Percentiles rank a stretch among this genome's conserved stretches.
Evolutionary conservation across 2,113 vertebrate species (phyloP).

Genomic region (Actenoides lindsayi): DNA sequence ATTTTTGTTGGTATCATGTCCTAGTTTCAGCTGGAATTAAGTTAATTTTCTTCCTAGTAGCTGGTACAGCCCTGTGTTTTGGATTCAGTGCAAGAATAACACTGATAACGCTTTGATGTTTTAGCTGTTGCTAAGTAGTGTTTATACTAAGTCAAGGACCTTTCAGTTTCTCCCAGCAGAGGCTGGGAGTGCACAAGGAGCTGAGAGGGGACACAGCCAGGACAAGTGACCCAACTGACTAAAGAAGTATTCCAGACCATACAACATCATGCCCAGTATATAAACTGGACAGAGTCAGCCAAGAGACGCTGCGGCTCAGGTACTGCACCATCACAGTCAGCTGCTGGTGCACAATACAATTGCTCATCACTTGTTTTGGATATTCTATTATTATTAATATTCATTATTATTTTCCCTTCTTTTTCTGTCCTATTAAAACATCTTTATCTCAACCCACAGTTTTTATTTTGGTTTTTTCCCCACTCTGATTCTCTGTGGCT

Average conservation of each 20-base stretch:
- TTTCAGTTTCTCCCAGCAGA: background rate
- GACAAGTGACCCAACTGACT: background rate
- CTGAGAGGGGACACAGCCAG: background rate
- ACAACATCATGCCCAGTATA: background rate
- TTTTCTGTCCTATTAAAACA: background rate
- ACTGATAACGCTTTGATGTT: background rate
- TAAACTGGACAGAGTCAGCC: background rate
- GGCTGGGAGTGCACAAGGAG: background rate
- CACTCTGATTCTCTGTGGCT: background rate
- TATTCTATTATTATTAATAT: background rate
- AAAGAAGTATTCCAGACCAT: background rate
- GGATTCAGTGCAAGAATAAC: background rate
- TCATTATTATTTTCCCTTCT: background rate
- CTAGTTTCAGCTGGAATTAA: background rate
- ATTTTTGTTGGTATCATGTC: background rate
- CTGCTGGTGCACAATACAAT: background rate
- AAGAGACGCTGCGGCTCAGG: background rate
- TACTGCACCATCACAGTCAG: background rate
- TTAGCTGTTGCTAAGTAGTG: background rate
- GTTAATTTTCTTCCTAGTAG: background rate
- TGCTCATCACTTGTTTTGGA: background rate
- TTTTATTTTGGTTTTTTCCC: background rate
- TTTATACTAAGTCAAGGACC: background rate
- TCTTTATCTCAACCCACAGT: background rate
- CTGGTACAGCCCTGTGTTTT: background rate